Evolutionary conservation across 2,113 vertebrate species (phyloP), one percentile per base, ranked within the genome.

Genomic region (Choloepus hoffmanni): DNA sequence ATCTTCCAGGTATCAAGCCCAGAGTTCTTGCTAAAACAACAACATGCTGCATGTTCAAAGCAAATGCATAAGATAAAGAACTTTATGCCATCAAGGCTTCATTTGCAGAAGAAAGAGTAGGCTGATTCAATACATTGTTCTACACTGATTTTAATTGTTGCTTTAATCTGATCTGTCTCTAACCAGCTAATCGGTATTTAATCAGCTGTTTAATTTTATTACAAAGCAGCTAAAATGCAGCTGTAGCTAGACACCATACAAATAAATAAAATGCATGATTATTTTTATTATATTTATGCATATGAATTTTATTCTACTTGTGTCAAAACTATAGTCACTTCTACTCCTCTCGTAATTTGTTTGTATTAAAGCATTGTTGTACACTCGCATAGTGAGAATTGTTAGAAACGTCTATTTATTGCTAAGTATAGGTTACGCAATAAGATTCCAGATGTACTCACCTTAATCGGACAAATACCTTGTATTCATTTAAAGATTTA

Each of bases 151-250:
- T 97, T 97, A 96, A 98, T 96, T 94, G 92, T 73, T 93, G 76
- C 23, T 90, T 78, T 95, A 94, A 96, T 97, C 84, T 96, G 89
- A 96, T 97, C 95, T 96, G 92, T 94, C 68, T 95, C 93, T 93
- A 96, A 92, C 89, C 81, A 95, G 91, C 92, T 96, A 97, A 98
- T 97, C 21, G 5, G 89, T 95, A 95, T 95, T 98, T 97, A 97
- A 98, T 94, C 2, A 1, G 77, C 88, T 92, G 92, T 63, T 95
- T 96, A 97, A 97, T 96, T 97, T 94, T 92, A 97, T 96, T 94
- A 96, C 76, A 95, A 94, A 97, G 89, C 84, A 92, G 53, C 89
- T 65, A 93, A 70, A 90, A 96, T 92, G 50, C 79, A 97, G 95
- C 92, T 94, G 92, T 81, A 87, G 73, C n/a, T 92, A 97, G 84